Base-by-base conservation (phyloP, 1,140 invertebrate species). In the Drosophila santomea region DNA sequence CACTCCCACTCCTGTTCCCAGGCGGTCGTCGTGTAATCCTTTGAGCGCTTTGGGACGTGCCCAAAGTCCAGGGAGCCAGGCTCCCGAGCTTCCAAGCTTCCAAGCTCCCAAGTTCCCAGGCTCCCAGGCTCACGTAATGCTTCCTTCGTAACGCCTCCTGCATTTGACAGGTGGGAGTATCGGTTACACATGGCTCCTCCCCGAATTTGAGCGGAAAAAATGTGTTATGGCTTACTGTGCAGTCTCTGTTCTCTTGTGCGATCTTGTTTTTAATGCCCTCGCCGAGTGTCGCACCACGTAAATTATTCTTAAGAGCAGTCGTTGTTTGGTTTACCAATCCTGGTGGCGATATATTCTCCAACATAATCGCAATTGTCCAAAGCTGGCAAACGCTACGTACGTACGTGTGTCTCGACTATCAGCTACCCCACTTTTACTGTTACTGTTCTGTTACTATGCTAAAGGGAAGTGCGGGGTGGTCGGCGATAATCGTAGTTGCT, bases 81-180 rank as follows among this genome's bases (percentile, higher is more conserved):
- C 6, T 39, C 41, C 47, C 41, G 45, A 25, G 54, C 6, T 28
- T 20, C 47, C 41, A 61, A 25, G 54, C 5, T 28, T 32, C 47
- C 41, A 61, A 25, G 54, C 5, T 39, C 41, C 47, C 41, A 45
- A 61, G 23, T 4, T 25, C 25, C 20, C 48, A 23, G 28, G 59
- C 12, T 32, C 39, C 38, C 12, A 11, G 35, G 45, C 44, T 41
- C 67, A 69, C 63, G 64, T 71, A 71, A 69, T 69, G 36, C 41
- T 48, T 41, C 43, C 67, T 55, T 23, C 12, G 35, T 32, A n/a
- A 20, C 6, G 39, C 39, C 47, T 45, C 48, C 82, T 88, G 84
- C 63, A 50, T 79, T 78, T 88, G 83, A 88, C 83, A 88, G 80
- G 69, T 47, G 69, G 83, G 78, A 88, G 83, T 88, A 88, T 88